Evolutionary conservation across 2,888 invertebrate species (phyloP), one percentile per base, ranked within the genome.

Genomic region (Agonopterix alstromeriana): DNA sequence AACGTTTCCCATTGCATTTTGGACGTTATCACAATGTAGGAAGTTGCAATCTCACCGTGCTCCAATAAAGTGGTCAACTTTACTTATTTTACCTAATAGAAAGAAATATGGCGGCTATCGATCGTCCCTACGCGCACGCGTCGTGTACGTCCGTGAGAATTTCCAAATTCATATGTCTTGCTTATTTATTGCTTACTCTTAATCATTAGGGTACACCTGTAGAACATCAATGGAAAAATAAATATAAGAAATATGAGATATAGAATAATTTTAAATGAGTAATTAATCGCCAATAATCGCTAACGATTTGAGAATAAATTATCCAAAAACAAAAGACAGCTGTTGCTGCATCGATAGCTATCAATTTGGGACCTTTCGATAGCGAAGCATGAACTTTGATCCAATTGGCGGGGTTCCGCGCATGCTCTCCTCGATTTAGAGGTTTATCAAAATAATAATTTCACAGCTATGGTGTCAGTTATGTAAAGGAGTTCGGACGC

Each of bases 111-210:
- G 53, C 58, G 60, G 50, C 46, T 80, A 86, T 86, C 74, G 86
- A 85, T 83, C 77, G 68, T 53, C 51, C 49, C 55, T 57, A 56
- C 83, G 85, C 86, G 86, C 86, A 86, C 75, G 86, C 86, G 86
- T 84, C 68, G 60, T 67, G 41, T 48, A 53, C 47, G 48, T 53
- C 46, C 35, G 49, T 57, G 54, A 52, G 52, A 56, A 53, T 54
- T 53, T 41, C 49, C 49, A 53, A 52, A 61, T 52, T 51, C 35
- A 49, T 51, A 35, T 51, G 42, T 43, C 46, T 45, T 42, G 9
- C 43, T 9, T 41, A 40, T 40, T 42, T 41, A 27, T 47, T 10
- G 27, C 27, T 27, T 27, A 7, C 27, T 7, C 27, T 27, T 5
- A 27, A 27, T 5, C 27, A 2, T 27, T 27, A 5, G 27, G 27